Conservation (phyloP, 2,797 vertebrate species). For the Heteromormyrus szaboi region DNA sequence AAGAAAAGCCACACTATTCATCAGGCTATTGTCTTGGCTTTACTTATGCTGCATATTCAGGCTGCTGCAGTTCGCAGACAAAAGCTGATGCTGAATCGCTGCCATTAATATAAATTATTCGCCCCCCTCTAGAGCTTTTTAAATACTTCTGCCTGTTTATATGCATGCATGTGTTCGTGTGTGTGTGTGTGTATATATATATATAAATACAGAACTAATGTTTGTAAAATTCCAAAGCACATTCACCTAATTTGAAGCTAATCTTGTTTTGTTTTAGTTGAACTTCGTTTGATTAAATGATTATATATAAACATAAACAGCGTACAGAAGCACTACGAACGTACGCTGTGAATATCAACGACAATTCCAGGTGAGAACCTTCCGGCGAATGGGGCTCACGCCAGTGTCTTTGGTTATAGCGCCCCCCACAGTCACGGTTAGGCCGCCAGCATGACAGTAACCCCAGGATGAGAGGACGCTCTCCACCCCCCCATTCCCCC, state of each 20-base stretch:
- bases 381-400: not conserved
- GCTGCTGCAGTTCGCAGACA: constrained; percentile 59
- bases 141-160: constrained; percentile 27
- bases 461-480: not conserved
- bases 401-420: not conserved
- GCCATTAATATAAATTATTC: constrained; percentile 66
- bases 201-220: not conserved
- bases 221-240: not conserved
- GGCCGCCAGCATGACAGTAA: not conserved
- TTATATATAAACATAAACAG: not conserved
- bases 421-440: not conserved
- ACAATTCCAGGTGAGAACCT: not conserved
- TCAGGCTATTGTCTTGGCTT: constrained; percentile 59
- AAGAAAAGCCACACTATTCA: constrained; percentile 54
- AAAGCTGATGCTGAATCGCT: constrained; percentile 54
- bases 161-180: not conserved
- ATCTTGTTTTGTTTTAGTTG: not conserved
- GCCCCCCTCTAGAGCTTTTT: constrained; percentile 52
- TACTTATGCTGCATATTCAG: constrained; percentile 57
- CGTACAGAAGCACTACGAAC: not conserved
- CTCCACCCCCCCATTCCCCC: constrained; percentile 43
- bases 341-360: not conserved
- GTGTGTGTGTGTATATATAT: not conserved
- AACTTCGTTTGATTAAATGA: not conserved
- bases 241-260: not conserved